Conservation (phyloP, 2,113 vertebrate species). For the Narcine bancroftii region DNA sequence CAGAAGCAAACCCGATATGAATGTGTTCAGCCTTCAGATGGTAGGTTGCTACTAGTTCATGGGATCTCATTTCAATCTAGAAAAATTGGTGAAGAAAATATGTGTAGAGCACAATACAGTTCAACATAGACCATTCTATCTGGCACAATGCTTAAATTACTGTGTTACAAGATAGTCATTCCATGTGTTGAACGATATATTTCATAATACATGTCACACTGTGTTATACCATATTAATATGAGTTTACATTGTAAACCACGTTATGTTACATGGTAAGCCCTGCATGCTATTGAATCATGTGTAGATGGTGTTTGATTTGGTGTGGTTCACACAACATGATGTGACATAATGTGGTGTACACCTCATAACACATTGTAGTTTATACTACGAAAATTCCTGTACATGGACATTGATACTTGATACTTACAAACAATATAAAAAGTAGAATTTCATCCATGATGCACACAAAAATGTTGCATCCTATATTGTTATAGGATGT, state of each 20-base stretch:
- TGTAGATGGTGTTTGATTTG: too few species aligned
- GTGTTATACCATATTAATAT: not conserved
- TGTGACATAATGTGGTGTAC: too few species aligned
- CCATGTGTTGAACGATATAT: not conserved
- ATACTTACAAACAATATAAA: too few species aligned
- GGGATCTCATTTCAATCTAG: not conserved
- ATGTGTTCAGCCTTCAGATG: not conserved
- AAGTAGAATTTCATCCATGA: too few species aligned
- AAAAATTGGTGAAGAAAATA: not conserved
- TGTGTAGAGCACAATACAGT: not conserved
- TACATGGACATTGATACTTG: too few species aligned
- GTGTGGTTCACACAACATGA: too few species aligned
- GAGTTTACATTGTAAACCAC: not conserved
- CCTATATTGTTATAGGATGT: too few species aligned
- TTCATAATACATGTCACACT: not conserved
- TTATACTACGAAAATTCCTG: too few species aligned
- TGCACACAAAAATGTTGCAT: too few species aligned
- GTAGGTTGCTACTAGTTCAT: not conserved
- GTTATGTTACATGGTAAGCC: not conserved
- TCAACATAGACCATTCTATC: not conserved
- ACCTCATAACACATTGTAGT: too few species aligned
- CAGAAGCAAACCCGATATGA: not conserved
- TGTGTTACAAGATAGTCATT: not conserved
- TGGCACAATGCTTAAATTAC: not conserved
- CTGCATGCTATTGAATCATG: not conserved